phyloP scores from a whole-genome alignment of 2,113 vertebrate species.

The Ardeotis arabs region DNA sequence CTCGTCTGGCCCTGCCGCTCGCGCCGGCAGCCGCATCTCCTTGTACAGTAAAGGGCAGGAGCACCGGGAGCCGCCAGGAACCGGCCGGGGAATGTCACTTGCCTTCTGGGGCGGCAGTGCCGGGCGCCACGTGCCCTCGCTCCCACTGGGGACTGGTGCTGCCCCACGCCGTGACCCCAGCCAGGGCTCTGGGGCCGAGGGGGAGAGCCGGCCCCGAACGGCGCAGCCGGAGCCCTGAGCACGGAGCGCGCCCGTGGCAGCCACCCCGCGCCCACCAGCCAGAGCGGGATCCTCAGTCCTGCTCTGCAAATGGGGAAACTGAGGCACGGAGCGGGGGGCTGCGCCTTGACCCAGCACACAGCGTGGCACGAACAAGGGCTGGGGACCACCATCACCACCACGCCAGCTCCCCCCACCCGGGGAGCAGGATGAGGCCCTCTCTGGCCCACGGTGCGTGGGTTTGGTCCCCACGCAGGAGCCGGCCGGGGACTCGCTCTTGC shows the following conservation, averaged over 20 bases:
- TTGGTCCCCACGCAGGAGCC: background rate
- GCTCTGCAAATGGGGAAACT: background rate
- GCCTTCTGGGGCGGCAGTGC: background rate
- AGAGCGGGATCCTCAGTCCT: background rate
- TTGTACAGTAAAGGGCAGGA: conserved; percentile 66
- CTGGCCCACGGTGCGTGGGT: rapidly evolving
- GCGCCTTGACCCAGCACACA: rapidly evolving
- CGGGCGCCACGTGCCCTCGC: background rate
- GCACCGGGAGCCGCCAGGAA: background rate
- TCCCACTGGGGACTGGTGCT: rapidly evolving
- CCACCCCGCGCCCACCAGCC: rapidly evolving
- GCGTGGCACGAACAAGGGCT: rapidly evolving
- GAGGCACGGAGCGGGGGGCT: background rate
- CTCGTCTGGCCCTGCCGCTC: background rate
- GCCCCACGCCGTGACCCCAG: background rate
- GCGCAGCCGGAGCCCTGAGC: background rate
- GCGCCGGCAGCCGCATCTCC: background rate
- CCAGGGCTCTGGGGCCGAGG: rapidly evolving
- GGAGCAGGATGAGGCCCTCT: background rate
- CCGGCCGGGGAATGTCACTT: background rate
- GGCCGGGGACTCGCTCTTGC: rapidly evolving
- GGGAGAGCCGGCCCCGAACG: rapidly evolving
- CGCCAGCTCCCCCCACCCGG: rapidly evolving
- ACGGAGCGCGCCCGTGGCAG: rapidly evolving
- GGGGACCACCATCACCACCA: rapidly evolving